phyloP scores from a whole-genome alignment of 1,140 invertebrate genomes.

The Stegodyphus dumicola region DNA sequence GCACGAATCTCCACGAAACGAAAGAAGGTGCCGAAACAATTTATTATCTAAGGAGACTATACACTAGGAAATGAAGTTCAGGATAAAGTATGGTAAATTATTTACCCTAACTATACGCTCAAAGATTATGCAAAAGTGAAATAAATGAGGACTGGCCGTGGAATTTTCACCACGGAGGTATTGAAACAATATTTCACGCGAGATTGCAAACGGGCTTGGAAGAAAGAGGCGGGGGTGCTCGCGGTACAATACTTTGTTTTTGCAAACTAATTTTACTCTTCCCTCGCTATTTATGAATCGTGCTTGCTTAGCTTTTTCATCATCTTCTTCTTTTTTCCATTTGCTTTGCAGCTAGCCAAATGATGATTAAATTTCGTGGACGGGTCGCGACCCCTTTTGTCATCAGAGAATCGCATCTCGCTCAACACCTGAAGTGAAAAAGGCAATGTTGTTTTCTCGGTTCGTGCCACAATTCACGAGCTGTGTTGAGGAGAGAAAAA shows the following conservation, averaged over 20 bases:
- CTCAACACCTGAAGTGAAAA: constrained; percentile 45
- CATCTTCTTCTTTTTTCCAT: constrained; percentile 45
- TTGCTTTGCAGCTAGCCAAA: constrained; percentile 28
- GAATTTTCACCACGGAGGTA: background rate
- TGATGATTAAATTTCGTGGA: constrained; percentile 52
- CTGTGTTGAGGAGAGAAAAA: constrained; percentile 42
- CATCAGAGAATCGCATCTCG: constrained; percentile 37
- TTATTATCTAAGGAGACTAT: no score
- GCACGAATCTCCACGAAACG: no score
- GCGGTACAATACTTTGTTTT: constrained; percentile 55
- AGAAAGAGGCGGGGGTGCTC: background rate
- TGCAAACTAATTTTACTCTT: constrained; percentile 39
- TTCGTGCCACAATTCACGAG: constrained; percentile 59
- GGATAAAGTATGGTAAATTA: no score
- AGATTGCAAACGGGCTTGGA: background rate
- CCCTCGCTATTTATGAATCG: constrained; percentile 33
- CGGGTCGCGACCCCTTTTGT: constrained; percentile 34
- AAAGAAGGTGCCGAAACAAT: no score
- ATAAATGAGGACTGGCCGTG: no score
- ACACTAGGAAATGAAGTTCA: no score
- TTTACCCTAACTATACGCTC: no score
- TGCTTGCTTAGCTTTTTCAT: constrained; percentile 5
- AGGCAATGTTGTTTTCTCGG: constrained; percentile 1
- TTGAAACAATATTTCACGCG: constrained; percentile 35
- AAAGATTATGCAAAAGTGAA: no score